Percentiles rank a stretch among this genome's conserved stretches.
Conservation (phyloP, 2,113 vertebrate species). For the Petrocephalus microphthalmus region DNA sequence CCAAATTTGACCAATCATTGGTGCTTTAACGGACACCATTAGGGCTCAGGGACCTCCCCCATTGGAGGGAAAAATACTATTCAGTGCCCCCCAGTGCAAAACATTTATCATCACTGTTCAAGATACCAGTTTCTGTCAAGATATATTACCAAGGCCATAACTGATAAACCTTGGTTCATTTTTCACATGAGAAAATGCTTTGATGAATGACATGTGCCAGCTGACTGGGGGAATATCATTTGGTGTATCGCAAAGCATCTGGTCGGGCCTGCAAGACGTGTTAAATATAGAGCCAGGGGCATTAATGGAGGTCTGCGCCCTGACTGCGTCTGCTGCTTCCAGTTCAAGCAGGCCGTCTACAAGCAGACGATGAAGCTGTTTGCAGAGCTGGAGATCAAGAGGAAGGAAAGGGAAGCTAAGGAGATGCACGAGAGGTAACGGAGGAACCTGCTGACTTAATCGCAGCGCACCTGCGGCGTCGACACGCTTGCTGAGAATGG, state of each 20-base stretch:
- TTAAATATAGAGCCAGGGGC: neutral
- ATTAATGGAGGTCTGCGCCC: neutral
- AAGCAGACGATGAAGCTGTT: constrained; percentile 99
- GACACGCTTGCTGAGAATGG: neutral
- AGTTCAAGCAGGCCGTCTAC: constrained; percentile 96
- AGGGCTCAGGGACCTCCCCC: neutral
- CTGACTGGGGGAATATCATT: neutral
- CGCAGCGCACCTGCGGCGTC: neutral
- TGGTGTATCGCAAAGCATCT: neutral
- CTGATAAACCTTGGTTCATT: neutral
- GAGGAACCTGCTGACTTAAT: too few relatives aligned
- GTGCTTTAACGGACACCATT: neutral
- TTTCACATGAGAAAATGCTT: neutral
- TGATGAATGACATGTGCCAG: neutral
- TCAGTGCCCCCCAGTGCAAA: neutral
- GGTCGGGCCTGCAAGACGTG: neutral
- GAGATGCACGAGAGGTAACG: constrained; percentile 97
- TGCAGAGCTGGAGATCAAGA: constrained; percentile 96
- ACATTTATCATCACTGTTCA: neutral
- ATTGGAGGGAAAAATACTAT: neutral
- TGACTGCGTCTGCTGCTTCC: constrained; percentile 23
- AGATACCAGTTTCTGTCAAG: neutral
- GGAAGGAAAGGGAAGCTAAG: constrained; percentile 97
- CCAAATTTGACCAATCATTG: neutral
- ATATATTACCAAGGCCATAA: neutral